Percentiles rank a stretch among this genome's conserved stretches.
Conservation (phyloP, 2,113 vertebrate species). For the Pogonocichla stellata region DNA sequence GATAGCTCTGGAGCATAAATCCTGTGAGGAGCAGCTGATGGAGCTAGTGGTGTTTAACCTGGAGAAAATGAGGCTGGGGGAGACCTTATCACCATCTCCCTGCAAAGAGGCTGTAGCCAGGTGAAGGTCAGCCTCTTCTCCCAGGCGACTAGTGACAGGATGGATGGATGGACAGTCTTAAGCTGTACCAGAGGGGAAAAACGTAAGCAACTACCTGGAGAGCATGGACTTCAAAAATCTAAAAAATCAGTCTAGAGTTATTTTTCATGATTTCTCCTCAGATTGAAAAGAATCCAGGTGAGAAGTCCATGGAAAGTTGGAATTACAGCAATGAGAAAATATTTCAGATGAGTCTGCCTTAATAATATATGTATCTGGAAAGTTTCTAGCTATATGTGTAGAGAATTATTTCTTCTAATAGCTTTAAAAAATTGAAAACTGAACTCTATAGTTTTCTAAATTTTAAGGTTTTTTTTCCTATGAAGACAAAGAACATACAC, state of each 20-base stretch:
- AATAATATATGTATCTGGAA: background rate
- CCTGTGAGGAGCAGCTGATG: fast-evolving
- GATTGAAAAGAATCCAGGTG: background rate
- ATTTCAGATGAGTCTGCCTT: background rate
- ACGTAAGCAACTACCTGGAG: background rate
- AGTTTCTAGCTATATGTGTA: background rate
- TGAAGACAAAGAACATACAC: background rate
- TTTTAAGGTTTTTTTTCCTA: background rate
- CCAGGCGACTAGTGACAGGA: background rate
- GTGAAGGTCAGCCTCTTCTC: fast-evolving
- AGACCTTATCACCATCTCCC: background rate
- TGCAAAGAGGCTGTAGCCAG: background rate
- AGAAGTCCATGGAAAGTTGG: background rate
- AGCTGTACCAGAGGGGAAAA: background rate
- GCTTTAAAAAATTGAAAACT: background rate
- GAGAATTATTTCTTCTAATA: background rate
- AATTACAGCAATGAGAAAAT: background rate
- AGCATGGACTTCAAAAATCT: background rate
- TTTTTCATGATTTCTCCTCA: background rate
- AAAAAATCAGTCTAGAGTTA: background rate
- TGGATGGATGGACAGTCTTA: background rate
- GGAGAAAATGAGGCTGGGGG: background rate
- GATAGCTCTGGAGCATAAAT: background rate
- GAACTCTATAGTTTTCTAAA: background rate
- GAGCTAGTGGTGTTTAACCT: background rate